Base-by-base conservation (phyloP, 92 coral and sea anemone genomes). In the Palythoa grandis region DNA sequence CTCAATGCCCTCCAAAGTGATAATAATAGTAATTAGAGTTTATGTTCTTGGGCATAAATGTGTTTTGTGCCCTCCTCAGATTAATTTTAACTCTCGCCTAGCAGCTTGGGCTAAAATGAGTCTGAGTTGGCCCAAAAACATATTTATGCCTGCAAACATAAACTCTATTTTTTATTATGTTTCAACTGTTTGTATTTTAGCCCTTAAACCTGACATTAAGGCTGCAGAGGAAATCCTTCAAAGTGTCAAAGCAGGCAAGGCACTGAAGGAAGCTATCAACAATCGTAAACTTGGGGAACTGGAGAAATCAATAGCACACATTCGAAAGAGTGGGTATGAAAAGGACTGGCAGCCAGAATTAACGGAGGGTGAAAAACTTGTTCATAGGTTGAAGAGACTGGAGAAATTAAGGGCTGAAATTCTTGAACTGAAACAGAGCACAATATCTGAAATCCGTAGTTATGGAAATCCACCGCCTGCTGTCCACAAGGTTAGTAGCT, bases 381-480 rank as follows among this genome's bases (percentile, higher is more conserved):
- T 98, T 1, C 91, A 90, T 72, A 78, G 99, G 63, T 86, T 96
- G 83, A 88, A 92, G 68, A 91, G 98, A 48, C 98, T 96, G 72
- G 99, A 96, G 83, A 93, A 88, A 84, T 85, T 96, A 50, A 91
- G 93, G 54, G 94, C 98, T 38, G 99, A 96, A 82, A 96, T 96
- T 52, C 90, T 96, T 54, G 99, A 96, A 82, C 91, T 96, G 1
- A 96, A 96, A 75, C 99, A 96, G 82, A 96, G 99, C 89, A 96
- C 95, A 12, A 96, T 96, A 54, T 93, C 97, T 23, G 99, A 96
- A 85, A 96, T 96, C 69, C 90, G 99, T 61, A 94, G 98, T 70
- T 96, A 96, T 77, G 90, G 86, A 50, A 96, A 94, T 65, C 99
- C 99, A 1, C 98, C 99, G n/a, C 94, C 94, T 29, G 98, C 98